Base-by-base conservation (phyloP, 2,888 invertebrate genomes). In the Neoaliturus tenellus region DNA sequence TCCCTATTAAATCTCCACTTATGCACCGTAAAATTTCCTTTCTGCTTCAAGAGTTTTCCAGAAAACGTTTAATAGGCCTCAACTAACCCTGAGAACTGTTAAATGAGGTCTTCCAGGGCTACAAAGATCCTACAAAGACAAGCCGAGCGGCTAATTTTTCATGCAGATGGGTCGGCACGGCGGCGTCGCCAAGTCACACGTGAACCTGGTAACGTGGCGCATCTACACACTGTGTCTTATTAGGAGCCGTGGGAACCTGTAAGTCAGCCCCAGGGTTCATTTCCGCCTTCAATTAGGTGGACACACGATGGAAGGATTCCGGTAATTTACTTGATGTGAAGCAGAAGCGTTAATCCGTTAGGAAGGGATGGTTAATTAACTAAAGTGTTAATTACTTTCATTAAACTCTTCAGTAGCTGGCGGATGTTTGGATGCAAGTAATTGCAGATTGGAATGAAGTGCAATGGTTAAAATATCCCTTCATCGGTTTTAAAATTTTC, bases 281-380 rank as follows among this genome's bases (percentile, higher is more conserved):
- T 75, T 75, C 75, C 75, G 75, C 35, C 44, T 44, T 75, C 75
- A 75, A 75, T 75, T 75, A 75, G 48, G 75, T 75, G 75, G 75
- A 75, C 75, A 75, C 28, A 44, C 28, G 28, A 44, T n/a, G 41
- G 71, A 33, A 39, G 71, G 75, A 44, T 75, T 75, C 75, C 3
- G 28, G 44, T 31, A 75, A 75, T 44, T 75, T 44, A 75, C 28
- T 28, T 14, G 39, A 75, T 23, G 20, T 20, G 71, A 69, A 69
- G 5, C 8, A 75, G 23, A 14, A 1, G 48, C 44, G 12, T 4
- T 75, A 75, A 75, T 75, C 75, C 28, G 39, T n/a, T 39, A 69
- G 39, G 4, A 20, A 20, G 20, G 71, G 14, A n/a, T 3, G 28
- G 28, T 35, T 69, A 75, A 75, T 75, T 75, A 75, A 25, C 23